Conservation (phyloP, 2,113 vertebrate genomes). For the Alethe diademata region DNA sequence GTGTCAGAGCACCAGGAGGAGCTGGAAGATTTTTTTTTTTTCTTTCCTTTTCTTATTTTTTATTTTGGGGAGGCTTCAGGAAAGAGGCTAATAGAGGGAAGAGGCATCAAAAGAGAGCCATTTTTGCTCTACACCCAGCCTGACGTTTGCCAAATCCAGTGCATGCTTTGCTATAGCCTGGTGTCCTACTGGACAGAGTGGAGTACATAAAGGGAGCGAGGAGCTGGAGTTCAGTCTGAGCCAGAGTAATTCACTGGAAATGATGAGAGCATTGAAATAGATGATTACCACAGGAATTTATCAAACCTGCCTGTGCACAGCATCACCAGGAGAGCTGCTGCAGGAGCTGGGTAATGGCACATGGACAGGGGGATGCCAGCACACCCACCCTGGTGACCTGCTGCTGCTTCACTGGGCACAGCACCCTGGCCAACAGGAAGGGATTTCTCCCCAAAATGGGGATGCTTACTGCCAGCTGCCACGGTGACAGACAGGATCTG, state of each 20-base stretch:
- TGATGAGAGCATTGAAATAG: neutral
- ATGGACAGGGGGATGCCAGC: neutral
- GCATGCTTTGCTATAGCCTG: neutral
- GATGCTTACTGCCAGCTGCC: neutral
- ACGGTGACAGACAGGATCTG: neutral
- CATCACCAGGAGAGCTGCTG: neutral
- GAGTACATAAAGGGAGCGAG: accelerated
- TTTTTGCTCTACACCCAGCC: neutral
- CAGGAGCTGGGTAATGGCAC: neutral
- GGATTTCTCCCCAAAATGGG: neutral
- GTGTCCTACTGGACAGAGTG: neutral
- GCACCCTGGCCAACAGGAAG: neutral
- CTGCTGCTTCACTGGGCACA: accelerated
- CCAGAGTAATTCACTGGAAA: neutral
- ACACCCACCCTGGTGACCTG: neutral
- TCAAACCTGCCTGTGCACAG: neutral
- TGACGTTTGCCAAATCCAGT: accelerated
- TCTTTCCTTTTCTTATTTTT: too few relatives aligned
- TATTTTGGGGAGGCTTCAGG: neutral
- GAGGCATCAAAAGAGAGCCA: neutral
- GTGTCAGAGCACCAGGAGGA: neutral
- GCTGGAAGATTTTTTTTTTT: neutral
- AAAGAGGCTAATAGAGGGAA: neutral
- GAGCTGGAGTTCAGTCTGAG: neutral
- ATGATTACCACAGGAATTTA: neutral